phyloP scores from a whole-genome alignment of 2,797 vertebrate genomes.

The Columba guinea region DNA sequence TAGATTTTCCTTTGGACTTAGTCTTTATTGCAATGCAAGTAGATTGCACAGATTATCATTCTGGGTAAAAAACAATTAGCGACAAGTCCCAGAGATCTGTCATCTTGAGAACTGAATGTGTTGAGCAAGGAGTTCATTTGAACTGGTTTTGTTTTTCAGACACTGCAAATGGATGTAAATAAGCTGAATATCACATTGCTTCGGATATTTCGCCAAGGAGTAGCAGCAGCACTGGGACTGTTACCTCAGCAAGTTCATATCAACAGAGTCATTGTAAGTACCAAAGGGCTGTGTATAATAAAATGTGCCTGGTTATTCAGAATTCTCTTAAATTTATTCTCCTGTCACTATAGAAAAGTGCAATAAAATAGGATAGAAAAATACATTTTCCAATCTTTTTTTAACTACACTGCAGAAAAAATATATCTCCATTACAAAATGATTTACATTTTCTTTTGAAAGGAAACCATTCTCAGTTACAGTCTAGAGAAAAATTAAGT shows the following conservation, averaged over 20 bases:
- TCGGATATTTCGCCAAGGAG: conserved; percentile 86
- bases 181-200: conserved; percentile 88
- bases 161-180: conserved; percentile 88
- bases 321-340: background rate
- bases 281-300: background rate
- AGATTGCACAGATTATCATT: background rate
- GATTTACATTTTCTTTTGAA: background rate
- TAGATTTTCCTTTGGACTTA: background rate
- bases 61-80: background rate
- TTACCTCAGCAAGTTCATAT: conserved; percentile 87
- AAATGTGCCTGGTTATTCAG: background rate
- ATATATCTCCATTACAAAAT: background rate
- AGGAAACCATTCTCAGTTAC: background rate
- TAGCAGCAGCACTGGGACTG: conserved; percentile 86
- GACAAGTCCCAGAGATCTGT: background rate
- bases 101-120: background rate
- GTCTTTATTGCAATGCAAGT: background rate
- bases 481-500: background rate
- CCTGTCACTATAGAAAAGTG: background rate
- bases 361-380: background rate
- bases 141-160: conserved; percentile 77
- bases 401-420: background rate
- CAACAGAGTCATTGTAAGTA: conserved; percentile 87
- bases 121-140: background rate
- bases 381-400: background rate